These are phyloP conservation scores for Glandiceps talaboti DNA, from an alignment of 53 echinoderm and acorn worm species.

Conservation along the genomic window DNA sequence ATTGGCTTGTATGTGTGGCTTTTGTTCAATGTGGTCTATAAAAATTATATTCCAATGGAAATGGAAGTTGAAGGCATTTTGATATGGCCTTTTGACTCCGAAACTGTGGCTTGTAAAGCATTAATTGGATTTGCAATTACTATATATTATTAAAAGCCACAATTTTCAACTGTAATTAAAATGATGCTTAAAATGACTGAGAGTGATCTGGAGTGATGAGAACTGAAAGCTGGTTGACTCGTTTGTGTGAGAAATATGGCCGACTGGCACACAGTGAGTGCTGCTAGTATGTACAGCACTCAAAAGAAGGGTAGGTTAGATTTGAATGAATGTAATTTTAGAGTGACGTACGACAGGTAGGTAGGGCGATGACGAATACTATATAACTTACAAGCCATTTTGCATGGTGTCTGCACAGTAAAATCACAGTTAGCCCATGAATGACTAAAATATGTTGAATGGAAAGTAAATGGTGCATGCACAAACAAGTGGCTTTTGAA, in stretches of 20 bases:
- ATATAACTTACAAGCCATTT: too few species aligned
- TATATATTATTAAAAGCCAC: not conserved
- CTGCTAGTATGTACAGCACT: too few species aligned
- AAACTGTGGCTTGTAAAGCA: not conserved
- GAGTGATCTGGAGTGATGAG: not conserved
- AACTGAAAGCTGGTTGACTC: not conserved
- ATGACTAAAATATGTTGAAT: not conserved
- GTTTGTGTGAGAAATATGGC: too few species aligned
- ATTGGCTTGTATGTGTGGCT: not conserved
- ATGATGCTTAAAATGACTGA: not conserved
- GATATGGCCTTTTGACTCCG: not conserved
- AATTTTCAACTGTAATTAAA: not conserved
- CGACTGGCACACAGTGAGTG: too few species aligned
- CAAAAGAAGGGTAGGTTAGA: too few species aligned
- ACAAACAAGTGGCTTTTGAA: not conserved
- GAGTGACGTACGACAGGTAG: too few species aligned
- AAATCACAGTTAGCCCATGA: not conserved
- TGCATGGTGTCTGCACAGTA: not conserved
- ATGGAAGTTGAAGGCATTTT: not conserved
- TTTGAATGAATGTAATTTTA: too few species aligned
- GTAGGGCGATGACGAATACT: too few species aligned
- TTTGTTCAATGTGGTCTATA: not conserved
- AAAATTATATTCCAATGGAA: not conserved
- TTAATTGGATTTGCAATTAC: not conserved
- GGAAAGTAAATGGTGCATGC: not conserved